Conservation (phyloP, 2,797 vertebrate species). For the Momotus momota region DNA sequence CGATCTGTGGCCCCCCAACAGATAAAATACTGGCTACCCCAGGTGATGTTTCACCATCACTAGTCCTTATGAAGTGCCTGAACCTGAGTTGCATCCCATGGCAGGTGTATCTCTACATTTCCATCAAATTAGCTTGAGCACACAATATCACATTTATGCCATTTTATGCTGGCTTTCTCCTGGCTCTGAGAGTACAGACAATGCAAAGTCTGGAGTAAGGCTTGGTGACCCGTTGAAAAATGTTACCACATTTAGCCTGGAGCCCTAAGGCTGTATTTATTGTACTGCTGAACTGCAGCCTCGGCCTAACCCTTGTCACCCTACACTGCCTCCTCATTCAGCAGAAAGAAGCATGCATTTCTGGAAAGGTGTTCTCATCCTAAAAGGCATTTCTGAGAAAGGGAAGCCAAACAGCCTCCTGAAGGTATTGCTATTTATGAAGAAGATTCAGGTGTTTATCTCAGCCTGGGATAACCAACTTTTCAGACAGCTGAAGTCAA, state of each 20-base stretch:
- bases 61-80: not conserved
- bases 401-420: not conserved
- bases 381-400: not conserved
- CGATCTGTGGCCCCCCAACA: not conserved
- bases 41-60: not conserved
- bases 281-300: not conserved
- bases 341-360: not conserved
- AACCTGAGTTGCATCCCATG: not conserved
- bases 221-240: not conserved
- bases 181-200: not conserved
- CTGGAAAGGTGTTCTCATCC: not conserved
- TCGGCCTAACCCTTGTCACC: not conserved
- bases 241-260: not conserved
- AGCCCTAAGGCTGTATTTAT: not conserved
- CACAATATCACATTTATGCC: not conserved
- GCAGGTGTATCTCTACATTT: fast-evolving
- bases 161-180: not conserved
- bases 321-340: not conserved
- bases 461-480: not conserved
- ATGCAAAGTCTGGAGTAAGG: not conserved
- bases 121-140: not conserved
- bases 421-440: not conserved
- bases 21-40: fast-evolving
- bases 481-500: not conserved
- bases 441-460: not conserved